phyloP scores from a whole-genome alignment of 1,140 invertebrate genomes.

The Danaus melanippus region DNA sequence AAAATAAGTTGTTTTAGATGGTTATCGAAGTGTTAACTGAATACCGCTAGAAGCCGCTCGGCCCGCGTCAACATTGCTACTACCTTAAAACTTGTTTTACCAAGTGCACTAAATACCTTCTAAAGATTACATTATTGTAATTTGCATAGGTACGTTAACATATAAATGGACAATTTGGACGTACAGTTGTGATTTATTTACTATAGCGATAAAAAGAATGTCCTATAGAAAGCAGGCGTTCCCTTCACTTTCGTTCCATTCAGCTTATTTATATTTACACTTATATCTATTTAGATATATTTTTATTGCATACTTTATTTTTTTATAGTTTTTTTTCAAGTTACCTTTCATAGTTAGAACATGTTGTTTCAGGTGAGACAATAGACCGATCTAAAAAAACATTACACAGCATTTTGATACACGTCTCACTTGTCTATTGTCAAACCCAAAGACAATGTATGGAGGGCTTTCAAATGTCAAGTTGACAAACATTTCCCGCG shows the following conservation, averaged over 20 bases:
- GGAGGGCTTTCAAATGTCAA: too few species aligned
- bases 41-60: conserved; percentile 48
- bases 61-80: conserved; percentile 35
- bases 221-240: conserved; percentile 42
- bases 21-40: conserved; percentile 53
- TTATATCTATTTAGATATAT: conserved; percentile 39
- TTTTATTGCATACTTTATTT: conserved; percentile 37
- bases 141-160: conserved; percentile 69
- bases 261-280: conserved; percentile 58
- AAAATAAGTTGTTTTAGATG: conserved; percentile 70
- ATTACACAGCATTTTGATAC: too few species aligned
- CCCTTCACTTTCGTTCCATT: conserved; percentile 66
- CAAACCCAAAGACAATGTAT: too few species aligned
- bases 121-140: conserved; percentile 70
- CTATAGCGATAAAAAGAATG: conserved; percentile 56
- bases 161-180: conserved; percentile 71
- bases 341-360: conserved; percentile 10
- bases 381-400: too few species aligned
- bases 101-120: conserved; percentile 58
- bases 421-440: too few species aligned
- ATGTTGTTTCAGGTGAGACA: conserved; percentile 6
- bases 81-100: conserved; percentile 25
- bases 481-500: too few species aligned
- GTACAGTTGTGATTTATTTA: conserved; percentile 67
- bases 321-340: conserved; percentile 20